Conservation (phyloP, 2,113 vertebrate genomes). For the Ibidorhyncha struthersii region DNA sequence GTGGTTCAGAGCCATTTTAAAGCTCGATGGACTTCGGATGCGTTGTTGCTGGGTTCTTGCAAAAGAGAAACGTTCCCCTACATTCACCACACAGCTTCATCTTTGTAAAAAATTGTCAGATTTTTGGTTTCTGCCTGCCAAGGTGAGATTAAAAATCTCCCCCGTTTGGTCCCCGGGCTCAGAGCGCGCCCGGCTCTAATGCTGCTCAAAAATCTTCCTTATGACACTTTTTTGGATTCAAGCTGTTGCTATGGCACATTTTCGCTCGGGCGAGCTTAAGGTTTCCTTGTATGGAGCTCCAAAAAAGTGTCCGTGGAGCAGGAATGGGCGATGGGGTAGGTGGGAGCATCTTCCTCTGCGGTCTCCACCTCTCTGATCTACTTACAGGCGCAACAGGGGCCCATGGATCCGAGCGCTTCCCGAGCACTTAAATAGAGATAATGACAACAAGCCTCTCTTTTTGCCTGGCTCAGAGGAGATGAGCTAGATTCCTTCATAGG, state of each 20-base stretch:
- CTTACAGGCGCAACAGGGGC: background rate
- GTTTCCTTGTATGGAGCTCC: slow-evolving; percentile 7
- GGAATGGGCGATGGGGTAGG: background rate
- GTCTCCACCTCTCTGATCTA: background rate
- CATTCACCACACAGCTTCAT: background rate
- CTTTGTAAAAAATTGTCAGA: background rate
- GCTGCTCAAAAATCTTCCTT: background rate
- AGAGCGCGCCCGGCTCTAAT: background rate
- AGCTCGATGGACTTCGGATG: background rate
- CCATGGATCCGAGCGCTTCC: background rate
- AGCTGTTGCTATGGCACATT: slow-evolving; percentile 20
- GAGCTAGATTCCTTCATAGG: background rate
- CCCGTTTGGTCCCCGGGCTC: background rate
- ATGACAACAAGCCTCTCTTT: background rate
- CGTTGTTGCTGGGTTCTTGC: background rate
- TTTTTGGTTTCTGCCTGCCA: background rate
- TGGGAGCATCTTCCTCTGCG: background rate
- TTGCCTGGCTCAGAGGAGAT: background rate
- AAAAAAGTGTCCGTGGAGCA: background rate
- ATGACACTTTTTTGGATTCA: background rate
- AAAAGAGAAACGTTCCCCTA: background rate
- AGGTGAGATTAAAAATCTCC: background rate
- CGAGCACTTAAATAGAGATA: background rate
- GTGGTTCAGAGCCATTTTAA: background rate
- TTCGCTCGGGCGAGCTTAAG: background rate